A percentile compares a stretch with the other conserved stretches of the same genome.
Evolutionary conservation across 37 sponge, comb jelly and placozoan genomes (phyloP).

Genomic region (Geodia barretti): DNA sequence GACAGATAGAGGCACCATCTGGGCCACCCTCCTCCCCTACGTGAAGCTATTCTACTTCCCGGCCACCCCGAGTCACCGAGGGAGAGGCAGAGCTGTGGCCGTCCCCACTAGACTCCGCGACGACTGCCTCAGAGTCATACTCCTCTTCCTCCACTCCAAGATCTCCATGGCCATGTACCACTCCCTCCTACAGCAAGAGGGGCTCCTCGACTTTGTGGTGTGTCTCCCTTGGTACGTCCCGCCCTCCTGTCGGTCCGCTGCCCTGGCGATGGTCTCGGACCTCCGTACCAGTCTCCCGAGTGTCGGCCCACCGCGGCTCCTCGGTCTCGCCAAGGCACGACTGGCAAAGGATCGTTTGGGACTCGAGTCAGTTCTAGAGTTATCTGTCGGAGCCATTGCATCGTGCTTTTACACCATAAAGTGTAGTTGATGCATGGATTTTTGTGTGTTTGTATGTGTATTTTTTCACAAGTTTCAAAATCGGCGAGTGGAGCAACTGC

Average conservation of each 20-base stretch:
- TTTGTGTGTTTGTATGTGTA: too few species aligned
- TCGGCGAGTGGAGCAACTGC: too few species aligned
- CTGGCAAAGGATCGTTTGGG: constrained; percentile 35
- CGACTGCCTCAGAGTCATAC: background rate
- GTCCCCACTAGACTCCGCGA: constrained; percentile 1
- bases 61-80: constrained; percentile 1
- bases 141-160: constrained; percentile 24
- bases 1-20: constrained; percentile 4
- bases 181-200: constrained; percentile 21
- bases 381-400: background rate
- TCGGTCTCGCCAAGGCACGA: constrained; percentile 15
- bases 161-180: constrained; percentile 9
- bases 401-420: background rate
- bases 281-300: background rate
- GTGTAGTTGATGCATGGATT: too few species aligned
- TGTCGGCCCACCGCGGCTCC: constrained; percentile 22
- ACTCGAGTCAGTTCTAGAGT: constrained; percentile 8
- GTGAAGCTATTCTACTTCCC: constrained; percentile 32
- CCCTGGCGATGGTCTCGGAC: background rate
- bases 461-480: too few species aligned
- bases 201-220: constrained; percentile 27
- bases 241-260: background rate
- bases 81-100: background rate
- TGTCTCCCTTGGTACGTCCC: constrained; percentile 29
- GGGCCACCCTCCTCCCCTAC: constrained; percentile 39